A percentile compares a stretch with the other conserved stretches of the same genome.
phyloP scores from a whole-genome alignment of 23 tunicate species.

The Styela clava region DNA sequence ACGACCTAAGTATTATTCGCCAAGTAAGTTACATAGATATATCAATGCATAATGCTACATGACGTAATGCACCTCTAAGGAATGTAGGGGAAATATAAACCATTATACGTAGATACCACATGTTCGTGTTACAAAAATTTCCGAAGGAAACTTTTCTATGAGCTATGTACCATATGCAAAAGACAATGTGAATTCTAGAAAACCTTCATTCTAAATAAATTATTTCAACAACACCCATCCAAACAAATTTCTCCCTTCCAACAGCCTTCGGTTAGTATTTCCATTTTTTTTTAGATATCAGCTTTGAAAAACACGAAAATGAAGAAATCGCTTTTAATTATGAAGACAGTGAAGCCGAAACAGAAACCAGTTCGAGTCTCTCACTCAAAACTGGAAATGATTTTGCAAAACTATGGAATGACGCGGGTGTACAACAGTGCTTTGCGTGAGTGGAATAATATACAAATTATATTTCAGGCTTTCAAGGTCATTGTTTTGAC shows the following conservation, averaged over 20 bases:
- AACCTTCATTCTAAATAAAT: too few relatives aligned
- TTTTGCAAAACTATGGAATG: constrained; percentile 63
- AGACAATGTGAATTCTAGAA: too few relatives aligned
- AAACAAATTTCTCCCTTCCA: not conserved
- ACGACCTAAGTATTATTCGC: too few relatives aligned
- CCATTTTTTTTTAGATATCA: constrained; percentile 30
- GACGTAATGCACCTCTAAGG: too few relatives aligned
- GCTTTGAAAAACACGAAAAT: constrained; percentile 45
- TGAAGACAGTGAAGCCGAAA: constrained; percentile 24
- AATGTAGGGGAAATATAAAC: too few relatives aligned
- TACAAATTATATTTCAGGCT: not conserved
- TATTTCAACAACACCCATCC: not conserved
- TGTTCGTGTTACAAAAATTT: not conserved
- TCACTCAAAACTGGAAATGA: constrained; percentile 11
- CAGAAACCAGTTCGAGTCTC: constrained; percentile 22
- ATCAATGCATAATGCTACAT: too few relatives aligned
- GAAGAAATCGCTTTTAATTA: constrained; percentile 30
- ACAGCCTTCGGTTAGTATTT: not conserved
- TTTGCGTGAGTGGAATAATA: constrained; percentile 67
- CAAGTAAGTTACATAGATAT: too few relatives aligned
- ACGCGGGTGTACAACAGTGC: constrained; percentile 70
- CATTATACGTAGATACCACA: not conserved
- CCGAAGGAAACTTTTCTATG: too few relatives aligned
- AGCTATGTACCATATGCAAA: too few relatives aligned
- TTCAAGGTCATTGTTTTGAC: too few relatives aligned